These are phyloP conservation scores for Crypturellus tataupa DNA, from an alignment of 2,797 vertebrate species.

Conservation along the genomic window DNA sequence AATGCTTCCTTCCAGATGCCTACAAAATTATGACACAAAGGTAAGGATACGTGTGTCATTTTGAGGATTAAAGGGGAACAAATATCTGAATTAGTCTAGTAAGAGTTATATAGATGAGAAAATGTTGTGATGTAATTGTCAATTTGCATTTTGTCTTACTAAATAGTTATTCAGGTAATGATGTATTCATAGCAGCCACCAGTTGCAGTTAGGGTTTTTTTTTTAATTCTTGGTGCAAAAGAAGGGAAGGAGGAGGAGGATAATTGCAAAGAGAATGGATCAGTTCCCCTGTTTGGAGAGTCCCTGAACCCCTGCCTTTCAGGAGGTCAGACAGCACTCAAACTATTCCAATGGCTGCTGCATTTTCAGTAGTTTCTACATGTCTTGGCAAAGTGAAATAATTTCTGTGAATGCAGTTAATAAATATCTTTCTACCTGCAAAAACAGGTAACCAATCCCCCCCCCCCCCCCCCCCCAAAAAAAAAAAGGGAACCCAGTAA, in stretches of 20 bases:
- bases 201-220: neutral
- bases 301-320: slow-evolving; percentile 8
- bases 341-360: neutral
- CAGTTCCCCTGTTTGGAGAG: neutral
- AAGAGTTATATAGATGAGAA: neutral
- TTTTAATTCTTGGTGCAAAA: neutral
- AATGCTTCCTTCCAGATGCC: slow-evolving; percentile 99
- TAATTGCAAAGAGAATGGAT: neutral
- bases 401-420: neutral
- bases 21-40: slow-evolving; percentile 99
- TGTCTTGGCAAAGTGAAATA: neutral
- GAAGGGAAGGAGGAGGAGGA: neutral
- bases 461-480: no score
- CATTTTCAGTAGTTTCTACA: neutral
- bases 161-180: neutral
- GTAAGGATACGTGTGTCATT: slow-evolving; percentile 75
- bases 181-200: neutral
- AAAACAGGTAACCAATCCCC: neutral
- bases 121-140: neutral
- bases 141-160: neutral
- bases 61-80: neutral
- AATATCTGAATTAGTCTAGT: neutral
- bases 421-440: neutral
- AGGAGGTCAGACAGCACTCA: neutral
- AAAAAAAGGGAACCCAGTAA: neutral